Base-by-base conservation (phyloP, 2,888 invertebrate species). In the Salticus scenicus region DNA sequence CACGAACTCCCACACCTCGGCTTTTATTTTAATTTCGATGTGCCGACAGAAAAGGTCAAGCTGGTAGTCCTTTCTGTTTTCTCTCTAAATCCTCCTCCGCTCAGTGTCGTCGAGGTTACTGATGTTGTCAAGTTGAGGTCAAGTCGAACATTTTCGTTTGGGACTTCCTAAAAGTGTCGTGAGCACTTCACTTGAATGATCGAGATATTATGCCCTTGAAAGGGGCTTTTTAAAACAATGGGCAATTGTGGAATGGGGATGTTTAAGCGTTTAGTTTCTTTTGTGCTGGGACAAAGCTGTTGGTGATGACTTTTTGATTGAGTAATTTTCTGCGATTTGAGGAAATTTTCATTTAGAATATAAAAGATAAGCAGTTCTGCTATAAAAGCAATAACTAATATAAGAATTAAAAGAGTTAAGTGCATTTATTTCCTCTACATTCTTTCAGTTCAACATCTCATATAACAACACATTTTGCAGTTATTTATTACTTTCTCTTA, bases 1-100 rank as follows among this genome's bases (percentile, higher is more conserved):
- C 64, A 14, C 64, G 17, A 20, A 30, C 64, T 30, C 30, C 64
- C n/a, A 66, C 66, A 66, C 30, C 31, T 66, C 47, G n/a, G 47
- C 47, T 47, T 47, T 47, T 47, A 47, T 47, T 47, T 47, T 47
- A 47, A 47, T 47, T 47, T 47, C 17, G 47, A 47, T 14, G 47
- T 47, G 47, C 47, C 47, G 47, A 47, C 47, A 47, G 47, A 47
- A 47, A 37, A 47, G 17, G 47, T 47, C 47, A 47, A 47, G 17
- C 47, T 47, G 47, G 47, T 47, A 47, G 37, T 37, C 4, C 7
- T 37, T 7, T 37, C 37, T n/a, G n/a, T 37, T 47, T 14, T 47
- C 47, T n/a, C 47, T 17, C n/a, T 47, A 2, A 1, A 2, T 17
- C 47, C 7, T 47, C 47, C 47, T 47, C 47, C 47, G 47, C 47